Conservation (phyloP, 2,797 vertebrate genomes). For the Acrossocheilus fasciatus region DNA sequence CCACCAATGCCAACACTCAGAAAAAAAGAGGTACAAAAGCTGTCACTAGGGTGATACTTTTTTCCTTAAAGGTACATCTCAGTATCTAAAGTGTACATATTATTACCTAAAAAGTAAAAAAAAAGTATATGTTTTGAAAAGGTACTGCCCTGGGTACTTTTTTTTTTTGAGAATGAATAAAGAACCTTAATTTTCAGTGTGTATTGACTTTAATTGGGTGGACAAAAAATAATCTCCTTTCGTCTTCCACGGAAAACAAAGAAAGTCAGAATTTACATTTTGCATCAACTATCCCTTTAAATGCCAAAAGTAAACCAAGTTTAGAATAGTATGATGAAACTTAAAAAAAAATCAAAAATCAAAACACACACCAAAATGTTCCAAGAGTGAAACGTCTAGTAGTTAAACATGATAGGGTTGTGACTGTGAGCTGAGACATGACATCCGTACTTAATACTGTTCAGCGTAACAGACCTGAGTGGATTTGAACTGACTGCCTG, state of each 20-base stretch:
- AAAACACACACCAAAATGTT: conserved; percentile 3
- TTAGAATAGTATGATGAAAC: neutral
- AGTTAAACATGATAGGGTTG: conserved; percentile 28
- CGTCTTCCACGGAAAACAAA: neutral
- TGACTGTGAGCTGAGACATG: conserved; percentile 19
- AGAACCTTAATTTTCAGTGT: neutral
- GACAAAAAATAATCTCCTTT: neutral
- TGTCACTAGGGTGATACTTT: neutral
- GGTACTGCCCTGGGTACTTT: neutral
- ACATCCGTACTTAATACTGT: conserved; percentile 18
- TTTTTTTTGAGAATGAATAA: neutral
- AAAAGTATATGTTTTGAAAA: neutral
- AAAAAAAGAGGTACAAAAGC: neutral
- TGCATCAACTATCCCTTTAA: neutral
- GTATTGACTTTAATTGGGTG: neutral
- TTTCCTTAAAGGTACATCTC: neutral
- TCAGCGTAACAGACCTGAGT: conserved; percentile 30
- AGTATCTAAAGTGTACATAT: neutral
- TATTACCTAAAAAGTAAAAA: neutral
- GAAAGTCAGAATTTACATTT: neutral
- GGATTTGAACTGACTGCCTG: neutral
- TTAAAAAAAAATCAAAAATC: neutral
- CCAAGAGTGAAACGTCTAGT: neutral
- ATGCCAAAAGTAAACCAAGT: neutral
- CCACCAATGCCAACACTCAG: neutral